Evolutionary conservation across 92 coral and sea anemone species (phyloP).

Genomic region (Pocillopora grandis): DNA sequence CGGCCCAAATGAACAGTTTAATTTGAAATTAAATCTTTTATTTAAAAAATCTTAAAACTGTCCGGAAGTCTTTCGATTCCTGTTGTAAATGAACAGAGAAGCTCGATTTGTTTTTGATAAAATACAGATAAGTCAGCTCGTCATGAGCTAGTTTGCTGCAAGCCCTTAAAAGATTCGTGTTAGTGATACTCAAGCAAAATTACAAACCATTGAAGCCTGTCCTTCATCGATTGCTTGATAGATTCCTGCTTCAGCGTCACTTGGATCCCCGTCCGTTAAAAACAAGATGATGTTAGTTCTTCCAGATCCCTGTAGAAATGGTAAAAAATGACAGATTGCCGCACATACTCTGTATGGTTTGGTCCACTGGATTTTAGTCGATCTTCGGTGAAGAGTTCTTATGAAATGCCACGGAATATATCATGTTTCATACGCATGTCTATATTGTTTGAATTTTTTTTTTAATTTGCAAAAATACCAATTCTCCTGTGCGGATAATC

Average conservation of each 20-base stretch:
- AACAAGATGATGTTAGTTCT: constrained; percentile 59
- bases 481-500: too few relatives aligned
- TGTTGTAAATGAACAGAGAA: too few relatives aligned
- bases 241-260: constrained; percentile 41
- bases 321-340: not conserved
- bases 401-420: too few relatives aligned
- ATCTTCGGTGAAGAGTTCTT: not conserved
- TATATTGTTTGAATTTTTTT: too few relatives aligned
- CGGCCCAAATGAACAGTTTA: too few relatives aligned
- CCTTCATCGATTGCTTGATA: constrained; percentile 52
- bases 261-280: constrained; percentile 76
- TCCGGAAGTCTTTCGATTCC: too few relatives aligned
- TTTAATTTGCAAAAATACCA: too few relatives aligned
- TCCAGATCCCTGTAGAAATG: constrained; percentile 19
- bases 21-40: too few relatives aligned
- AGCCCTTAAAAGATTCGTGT: not conserved
- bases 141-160: not conserved
- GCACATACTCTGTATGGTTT: too few relatives aligned
- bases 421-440: too few relatives aligned
- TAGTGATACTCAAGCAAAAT: not conserved
- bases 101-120: too few relatives aligned
- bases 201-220: constrained; percentile 50
- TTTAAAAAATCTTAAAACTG: too few relatives aligned
- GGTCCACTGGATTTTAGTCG: not conserved
- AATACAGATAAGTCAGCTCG: not conserved